Conservation (phyloP, 2,888 invertebrate genomes). For the Epistrophella euchroma region DNA sequence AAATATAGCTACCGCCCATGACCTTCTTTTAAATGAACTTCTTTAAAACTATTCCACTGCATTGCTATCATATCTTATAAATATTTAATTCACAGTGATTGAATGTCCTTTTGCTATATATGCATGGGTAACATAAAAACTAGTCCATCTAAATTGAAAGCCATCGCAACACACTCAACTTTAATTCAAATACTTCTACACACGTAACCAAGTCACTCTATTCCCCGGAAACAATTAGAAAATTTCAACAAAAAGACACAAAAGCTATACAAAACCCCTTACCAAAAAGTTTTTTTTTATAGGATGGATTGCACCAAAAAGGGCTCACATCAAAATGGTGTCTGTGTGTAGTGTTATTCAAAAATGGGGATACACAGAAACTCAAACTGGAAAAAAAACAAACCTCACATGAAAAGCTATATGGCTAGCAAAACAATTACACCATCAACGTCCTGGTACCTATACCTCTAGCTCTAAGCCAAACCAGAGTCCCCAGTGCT, state of each 20-base stretch:
- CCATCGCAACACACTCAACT: slow-evolving; percentile 60
- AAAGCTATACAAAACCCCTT: slow-evolving; percentile 1
- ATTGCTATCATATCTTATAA: slow-evolving; percentile 44
- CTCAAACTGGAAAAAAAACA: slow-evolving; percentile 19
- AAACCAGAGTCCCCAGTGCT: slow-evolving; percentile 21
- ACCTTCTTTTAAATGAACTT: slow-evolving; percentile 43
- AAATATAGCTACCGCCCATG: slow-evolving; percentile 34
- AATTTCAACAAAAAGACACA: slow-evolving; percentile 54
- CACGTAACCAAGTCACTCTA: slow-evolving; percentile 28
- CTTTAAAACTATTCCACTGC: slow-evolving; percentile 34
- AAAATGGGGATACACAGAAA: slow-evolving; percentile 16
- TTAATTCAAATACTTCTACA: slow-evolving; percentile 22
- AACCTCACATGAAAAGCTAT: slow-evolving; percentile 48
- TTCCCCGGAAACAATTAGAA: slow-evolving; percentile 69
- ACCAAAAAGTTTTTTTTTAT: neutral
- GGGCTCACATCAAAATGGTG: slow-evolving; percentile 27
- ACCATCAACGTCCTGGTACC: slow-evolving; percentile 49
- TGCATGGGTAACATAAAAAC: neutral
- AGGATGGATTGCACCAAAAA: slow-evolving; percentile 21
- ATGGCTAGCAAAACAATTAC: slow-evolving; percentile 70
- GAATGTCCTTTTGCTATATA: slow-evolving; percentile 44
- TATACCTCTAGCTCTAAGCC: neutral
- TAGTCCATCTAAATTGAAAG: slow-evolving; percentile 45
- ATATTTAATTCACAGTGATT: slow-evolving; percentile 61
- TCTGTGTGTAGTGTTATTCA: slow-evolving; percentile 15